phyloP scores from a whole-genome alignment of 2,113 vertebrate genomes.

The Rhegmatorhina hoffmannsi region DNA sequence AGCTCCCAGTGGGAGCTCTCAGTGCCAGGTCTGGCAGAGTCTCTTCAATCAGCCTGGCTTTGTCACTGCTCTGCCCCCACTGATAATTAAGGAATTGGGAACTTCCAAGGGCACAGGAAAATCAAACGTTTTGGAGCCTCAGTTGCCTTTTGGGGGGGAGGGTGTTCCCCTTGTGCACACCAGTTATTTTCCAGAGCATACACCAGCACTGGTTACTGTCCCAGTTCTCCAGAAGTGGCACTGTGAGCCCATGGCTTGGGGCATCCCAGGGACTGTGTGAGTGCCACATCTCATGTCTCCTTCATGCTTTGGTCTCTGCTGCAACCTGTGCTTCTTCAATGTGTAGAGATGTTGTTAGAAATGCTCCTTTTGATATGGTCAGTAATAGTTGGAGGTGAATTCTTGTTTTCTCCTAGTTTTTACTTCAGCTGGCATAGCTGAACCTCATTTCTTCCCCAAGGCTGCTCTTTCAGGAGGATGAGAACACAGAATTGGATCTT shows the following conservation, averaged over 20 bases:
- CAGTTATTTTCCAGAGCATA: neutral
- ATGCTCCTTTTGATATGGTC: neutral
- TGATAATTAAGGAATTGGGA: neutral
- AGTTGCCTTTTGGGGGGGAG: neutral
- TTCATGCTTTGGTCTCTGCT: neutral
- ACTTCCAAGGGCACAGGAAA: neutral
- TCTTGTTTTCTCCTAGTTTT: neutral
- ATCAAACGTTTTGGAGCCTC: neutral
- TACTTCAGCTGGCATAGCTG: neutral
- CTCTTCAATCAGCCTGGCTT: neutral
- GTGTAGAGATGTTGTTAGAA: neutral
- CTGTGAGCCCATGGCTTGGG: neutral
- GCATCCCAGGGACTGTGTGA: neutral
- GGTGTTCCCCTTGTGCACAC: neutral
- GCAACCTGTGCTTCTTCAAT: fast-evolving
- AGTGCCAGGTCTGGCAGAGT: neutral
- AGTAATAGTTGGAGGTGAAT: neutral
- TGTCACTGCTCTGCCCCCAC: neutral
- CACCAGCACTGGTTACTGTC: neutral
- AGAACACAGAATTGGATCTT: neutral
- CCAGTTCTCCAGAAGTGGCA: neutral
- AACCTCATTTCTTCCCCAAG: neutral
- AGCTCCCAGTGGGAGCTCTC: neutral
- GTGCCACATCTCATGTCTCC: neutral
- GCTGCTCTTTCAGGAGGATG: neutral